Evolutionary conservation across 2,113 vertebrate genomes (phyloP).

Genomic region (Spheniscus mendiculus): DNA sequence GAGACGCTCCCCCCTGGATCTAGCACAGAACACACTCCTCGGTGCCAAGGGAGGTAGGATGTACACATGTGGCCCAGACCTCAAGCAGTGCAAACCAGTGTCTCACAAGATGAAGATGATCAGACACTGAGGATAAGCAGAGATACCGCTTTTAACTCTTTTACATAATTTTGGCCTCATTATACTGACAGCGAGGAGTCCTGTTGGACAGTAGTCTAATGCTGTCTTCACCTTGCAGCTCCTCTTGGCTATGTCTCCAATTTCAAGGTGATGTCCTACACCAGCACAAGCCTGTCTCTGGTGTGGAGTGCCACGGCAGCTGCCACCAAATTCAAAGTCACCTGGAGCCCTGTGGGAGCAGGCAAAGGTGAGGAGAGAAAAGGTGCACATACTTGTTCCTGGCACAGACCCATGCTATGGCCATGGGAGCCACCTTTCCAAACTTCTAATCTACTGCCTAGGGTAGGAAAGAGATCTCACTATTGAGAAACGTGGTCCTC

Average conservation of each 20-base stretch:
- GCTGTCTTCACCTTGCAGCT: constrained; percentile 62
- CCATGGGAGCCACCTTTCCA: not conserved
- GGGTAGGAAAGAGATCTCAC: not conserved
- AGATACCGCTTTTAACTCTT: not conserved
- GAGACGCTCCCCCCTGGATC: not conserved
- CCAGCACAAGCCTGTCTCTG: constrained; percentile 77
- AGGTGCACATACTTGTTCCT: not conserved
- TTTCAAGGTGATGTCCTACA: constrained; percentile 84
- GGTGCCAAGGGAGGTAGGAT: not conserved
- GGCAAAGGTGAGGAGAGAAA: constrained; percentile 21
- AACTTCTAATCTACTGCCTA: not conserved
- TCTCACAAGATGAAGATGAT: not conserved
- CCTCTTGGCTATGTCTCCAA: constrained; percentile 87
- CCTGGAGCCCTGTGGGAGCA: constrained; percentile 72
- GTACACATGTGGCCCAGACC: not conserved
- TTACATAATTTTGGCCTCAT: not conserved
- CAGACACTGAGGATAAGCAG: not conserved
- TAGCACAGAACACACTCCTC: not conserved
- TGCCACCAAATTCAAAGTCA: constrained; percentile 86
- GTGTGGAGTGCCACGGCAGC: constrained; percentile 83
- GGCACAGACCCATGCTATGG: not conserved
- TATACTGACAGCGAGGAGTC: rapidly evolving
- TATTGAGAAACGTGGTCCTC: not conserved
- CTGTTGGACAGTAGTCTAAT: not conserved
- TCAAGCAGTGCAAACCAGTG: not conserved